Percentiles rank a stretch among this genome's conserved stretches.
phyloP scores from a whole-genome alignment of 2,113 vertebrate species.

The Lycaon pictus region DNA sequence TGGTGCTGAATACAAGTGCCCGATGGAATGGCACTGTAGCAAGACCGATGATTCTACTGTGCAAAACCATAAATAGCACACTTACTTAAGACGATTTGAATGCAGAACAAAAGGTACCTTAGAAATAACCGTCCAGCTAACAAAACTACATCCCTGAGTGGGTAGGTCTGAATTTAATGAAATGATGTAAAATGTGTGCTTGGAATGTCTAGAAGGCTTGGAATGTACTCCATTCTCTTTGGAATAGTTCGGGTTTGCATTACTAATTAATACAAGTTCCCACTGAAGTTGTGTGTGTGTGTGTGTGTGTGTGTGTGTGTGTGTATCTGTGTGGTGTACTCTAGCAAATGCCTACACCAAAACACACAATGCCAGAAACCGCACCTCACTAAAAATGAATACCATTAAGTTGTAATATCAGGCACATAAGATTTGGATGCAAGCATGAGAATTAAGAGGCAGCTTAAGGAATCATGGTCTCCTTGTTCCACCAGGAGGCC shows the following conservation, averaged over 20 bases:
- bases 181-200: not conserved
- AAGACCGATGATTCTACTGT: not conserved
- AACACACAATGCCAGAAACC: not conserved
- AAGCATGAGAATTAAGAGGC: not conserved
- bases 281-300: not conserved
- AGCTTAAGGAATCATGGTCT: not conserved
- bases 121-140: not conserved
- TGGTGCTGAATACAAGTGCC: slow-evolving; percentile 17
- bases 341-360: not conserved
- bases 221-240: not conserved
- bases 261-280: slow-evolving; percentile 43
- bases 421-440: not conserved
- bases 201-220: not conserved
- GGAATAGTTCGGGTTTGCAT: not conserved
- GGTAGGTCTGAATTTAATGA: slow-evolving; percentile 40
- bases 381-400: not conserved
- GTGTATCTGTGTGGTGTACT: not conserved
- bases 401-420: not conserved
- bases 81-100: not conserved
- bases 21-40: not conserved
- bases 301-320: not conserved
- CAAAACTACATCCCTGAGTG: not conserved
- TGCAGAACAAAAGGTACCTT: slow-evolving; percentile 58
- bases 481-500: too few species aligned
- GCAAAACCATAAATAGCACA: not conserved